These are phyloP conservation scores for Lycodopsis pacificus DNA, from an alignment of 2,797 vertebrate genomes.

Conservation along the genomic window DNA sequence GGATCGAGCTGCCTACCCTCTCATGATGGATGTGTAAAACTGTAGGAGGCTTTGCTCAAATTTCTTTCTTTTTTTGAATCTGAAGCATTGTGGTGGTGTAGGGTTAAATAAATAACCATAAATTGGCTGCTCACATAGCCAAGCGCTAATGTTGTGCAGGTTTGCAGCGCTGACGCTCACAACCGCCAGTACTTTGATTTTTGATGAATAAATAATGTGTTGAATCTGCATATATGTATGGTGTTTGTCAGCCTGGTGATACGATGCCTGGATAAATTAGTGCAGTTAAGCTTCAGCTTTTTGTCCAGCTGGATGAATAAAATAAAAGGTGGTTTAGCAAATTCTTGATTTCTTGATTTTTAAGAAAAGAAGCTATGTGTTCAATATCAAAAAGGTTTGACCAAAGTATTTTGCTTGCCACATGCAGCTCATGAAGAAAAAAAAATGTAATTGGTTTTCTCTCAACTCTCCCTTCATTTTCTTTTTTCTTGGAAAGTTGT, in stretches of 20 bases:
- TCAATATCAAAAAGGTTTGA: constrained; percentile 9
- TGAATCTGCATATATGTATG: constrained; percentile 22
- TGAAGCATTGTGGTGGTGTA: constrained; percentile 15
- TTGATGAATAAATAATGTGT: constrained; percentile 49
- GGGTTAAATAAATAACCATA: constrained; percentile 29
- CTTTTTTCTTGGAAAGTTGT: background rate
- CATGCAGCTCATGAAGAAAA: background rate
- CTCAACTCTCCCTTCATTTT: background rate
- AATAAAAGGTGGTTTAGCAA: background rate
- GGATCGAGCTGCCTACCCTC: background rate
- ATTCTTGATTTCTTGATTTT: too few relatives aligned
- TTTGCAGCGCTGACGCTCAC: constrained; percentile 30
- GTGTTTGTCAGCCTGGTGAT: background rate
- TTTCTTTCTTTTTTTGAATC: background rate
- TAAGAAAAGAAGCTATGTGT: too few relatives aligned
- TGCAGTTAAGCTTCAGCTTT: background rate
- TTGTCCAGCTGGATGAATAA: background rate
- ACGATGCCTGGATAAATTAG: background rate
- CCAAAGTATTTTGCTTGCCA: background rate
- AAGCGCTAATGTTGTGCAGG: constrained; percentile 5
- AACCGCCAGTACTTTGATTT: constrained; percentile 14
- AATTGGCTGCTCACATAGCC: constrained; percentile 22
- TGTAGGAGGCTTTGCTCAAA: background rate
- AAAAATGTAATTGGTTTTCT: background rate
- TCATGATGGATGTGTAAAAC: background rate